These are phyloP conservation scores for Keiferia lycopersicella DNA, from an alignment of 2,888 invertebrate species.

Conservation along the genomic window DNA sequence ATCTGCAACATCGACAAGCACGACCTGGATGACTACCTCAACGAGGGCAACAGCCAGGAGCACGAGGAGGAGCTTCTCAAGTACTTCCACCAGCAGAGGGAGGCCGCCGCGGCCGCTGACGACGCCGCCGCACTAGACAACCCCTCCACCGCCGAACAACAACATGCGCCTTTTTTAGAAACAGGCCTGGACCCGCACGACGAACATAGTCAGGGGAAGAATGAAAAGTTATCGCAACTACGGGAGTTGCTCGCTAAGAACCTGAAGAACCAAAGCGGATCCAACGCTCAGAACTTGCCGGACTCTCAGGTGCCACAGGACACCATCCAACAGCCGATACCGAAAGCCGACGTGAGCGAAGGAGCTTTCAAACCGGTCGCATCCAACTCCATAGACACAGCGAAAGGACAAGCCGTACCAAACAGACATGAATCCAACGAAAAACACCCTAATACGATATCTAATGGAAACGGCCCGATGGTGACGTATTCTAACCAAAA, in stretches of 20 bases:
- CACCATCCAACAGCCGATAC: constrained; percentile 43
- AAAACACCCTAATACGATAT: constrained; percentile 51
- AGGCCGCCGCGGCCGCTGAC: constrained; percentile 51
- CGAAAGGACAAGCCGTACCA: constrained; percentile 48
- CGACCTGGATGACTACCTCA: constrained; percentile 90
- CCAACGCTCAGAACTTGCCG: constrained; percentile 50
- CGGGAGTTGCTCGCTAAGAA: constrained; percentile 86
- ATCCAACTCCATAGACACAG: constrained; percentile 42
- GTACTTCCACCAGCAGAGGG: constrained; percentile 84
- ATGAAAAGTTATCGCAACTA: constrained; percentile 87
- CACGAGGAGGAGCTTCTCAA: constrained; percentile 92
- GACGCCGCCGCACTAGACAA: constrained; percentile 35
- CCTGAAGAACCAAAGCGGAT: constrained; percentile 75
- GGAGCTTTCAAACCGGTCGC: constrained; percentile 62
- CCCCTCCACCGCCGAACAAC: constrained; percentile 22
- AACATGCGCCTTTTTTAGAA: constrained; percentile 65
- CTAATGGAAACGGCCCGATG: constrained; percentile 58
- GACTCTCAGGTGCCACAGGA: constrained; percentile 50
- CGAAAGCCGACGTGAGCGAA: constrained; percentile 51
- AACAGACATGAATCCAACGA: constrained; percentile 45
- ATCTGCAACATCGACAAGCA: constrained; percentile 90
- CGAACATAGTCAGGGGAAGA: constrained; percentile 77
- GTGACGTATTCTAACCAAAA: constrained; percentile 48
- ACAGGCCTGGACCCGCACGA: constrained; percentile 70
- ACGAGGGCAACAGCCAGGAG: constrained; percentile 88